A percentile compares a stretch with the other conserved stretches of the same genome.
Conservation (phyloP, 2,113 vertebrate species). For the Gobio gobio region DNA sequence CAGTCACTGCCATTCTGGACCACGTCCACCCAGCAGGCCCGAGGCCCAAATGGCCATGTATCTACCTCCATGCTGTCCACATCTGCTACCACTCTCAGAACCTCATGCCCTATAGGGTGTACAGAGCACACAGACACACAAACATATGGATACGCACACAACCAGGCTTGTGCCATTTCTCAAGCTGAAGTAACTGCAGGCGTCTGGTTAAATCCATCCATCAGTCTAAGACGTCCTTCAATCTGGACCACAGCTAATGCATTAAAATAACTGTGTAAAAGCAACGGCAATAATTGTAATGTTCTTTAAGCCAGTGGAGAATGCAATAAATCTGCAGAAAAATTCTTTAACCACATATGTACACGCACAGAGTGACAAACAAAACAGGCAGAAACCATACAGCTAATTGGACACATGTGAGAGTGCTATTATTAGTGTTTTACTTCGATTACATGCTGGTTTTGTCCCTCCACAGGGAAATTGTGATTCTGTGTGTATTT, state of each 20-base stretch:
- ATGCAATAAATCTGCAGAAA: conserved; percentile 63
- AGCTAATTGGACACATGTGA: conserved; percentile 61
- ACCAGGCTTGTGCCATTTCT: conserved; percentile 52
- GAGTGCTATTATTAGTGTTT: conserved; percentile 35
- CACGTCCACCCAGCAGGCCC: conserved; percentile 31
- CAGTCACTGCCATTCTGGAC: conserved; percentile 42
- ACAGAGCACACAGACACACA: conserved; percentile 21
- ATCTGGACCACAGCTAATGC: conserved; percentile 62
- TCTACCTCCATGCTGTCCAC: conserved; percentile 44
- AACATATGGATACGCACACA: conserved; percentile 26
- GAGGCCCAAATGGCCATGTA: conserved; percentile 51
- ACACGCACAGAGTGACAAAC: conserved; percentile 55
- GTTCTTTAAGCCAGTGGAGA: conserved; percentile 56
- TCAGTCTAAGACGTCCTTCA: conserved; percentile 44
- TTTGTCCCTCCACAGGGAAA: conserved; percentile 39
- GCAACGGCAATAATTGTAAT: conserved; percentile 58
- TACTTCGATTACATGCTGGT: conserved; percentile 27
- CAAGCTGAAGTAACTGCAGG: conserved; percentile 42
- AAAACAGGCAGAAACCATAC: conserved; percentile 53
- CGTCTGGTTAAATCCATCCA: conserved; percentile 25
- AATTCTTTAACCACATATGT: conserved; percentile 63
- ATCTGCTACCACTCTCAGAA: conserved; percentile 38
- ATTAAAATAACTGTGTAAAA: conserved; percentile 63
- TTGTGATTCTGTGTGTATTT: conserved; percentile 25
- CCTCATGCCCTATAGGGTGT: not conserved